Conservation (phyloP, 2,113 vertebrate genomes). For the Crotalus viridis region DNA sequence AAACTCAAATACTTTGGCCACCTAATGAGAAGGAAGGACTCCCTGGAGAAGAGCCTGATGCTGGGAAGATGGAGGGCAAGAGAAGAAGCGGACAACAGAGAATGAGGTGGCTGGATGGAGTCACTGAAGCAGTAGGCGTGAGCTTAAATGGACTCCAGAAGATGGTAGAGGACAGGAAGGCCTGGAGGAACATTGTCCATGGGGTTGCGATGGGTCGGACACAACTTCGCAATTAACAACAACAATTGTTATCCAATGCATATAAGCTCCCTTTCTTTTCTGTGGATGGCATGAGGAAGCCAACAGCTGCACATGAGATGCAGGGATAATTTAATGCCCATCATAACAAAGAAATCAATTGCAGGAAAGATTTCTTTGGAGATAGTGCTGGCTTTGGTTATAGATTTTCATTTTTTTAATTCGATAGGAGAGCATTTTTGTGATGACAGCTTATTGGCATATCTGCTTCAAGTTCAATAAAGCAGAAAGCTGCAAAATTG, state of each 20-base stretch:
- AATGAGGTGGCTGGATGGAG: no score
- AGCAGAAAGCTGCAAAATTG: constrained; percentile 16
- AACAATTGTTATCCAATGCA: constrained; percentile 5
- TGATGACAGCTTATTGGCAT: constrained; percentile 12
- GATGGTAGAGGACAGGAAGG: no score
- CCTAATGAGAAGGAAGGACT: no score
- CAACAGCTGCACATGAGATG: constrained; percentile 36
- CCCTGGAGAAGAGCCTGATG: no score
- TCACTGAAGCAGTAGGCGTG: no score
- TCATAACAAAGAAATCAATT: constrained; percentile 37
- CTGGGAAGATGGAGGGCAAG: no score
- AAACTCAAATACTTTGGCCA: no score
- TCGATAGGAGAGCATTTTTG: constrained; percentile 9
- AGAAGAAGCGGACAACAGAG: no score
- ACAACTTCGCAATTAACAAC: no score
- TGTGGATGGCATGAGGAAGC: constrained; percentile 30
- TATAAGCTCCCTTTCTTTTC: constrained; percentile 18
- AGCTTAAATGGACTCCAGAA: no score
- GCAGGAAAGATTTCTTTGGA: constrained; percentile 31
- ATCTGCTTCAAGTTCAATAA: constrained; percentile 32
- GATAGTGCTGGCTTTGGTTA: constrained; percentile 47
- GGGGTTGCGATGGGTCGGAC: no score
- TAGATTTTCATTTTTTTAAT: constrained; percentile 43
- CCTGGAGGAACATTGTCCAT: no score
- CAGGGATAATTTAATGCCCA: constrained; percentile 37